A percentile compares a stretch with the other conserved stretches of the same genome.
Evolutionary conservation across 2,113 vertebrate species (phyloP).

Genomic region (Hylia prasina): DNA sequence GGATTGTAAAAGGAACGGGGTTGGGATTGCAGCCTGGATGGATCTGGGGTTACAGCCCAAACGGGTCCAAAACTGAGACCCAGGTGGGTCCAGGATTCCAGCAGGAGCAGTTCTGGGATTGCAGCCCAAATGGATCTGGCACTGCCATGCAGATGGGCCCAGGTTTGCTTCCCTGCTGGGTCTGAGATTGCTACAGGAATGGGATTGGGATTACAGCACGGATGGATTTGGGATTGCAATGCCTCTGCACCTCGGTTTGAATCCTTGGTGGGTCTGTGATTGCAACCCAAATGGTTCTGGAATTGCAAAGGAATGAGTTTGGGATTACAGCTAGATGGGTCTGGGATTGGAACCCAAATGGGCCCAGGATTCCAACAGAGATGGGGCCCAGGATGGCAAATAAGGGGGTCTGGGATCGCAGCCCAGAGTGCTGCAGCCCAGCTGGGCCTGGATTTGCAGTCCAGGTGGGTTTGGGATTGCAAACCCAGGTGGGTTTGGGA

Average conservation of each 20-base stretch:
- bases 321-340: background rate
- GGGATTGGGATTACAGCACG: too few relatives aligned
- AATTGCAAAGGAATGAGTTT: background rate
- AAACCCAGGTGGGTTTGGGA: background rate
- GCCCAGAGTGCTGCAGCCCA: background rate
- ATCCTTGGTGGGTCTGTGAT: fast-evolving
- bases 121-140: background rate
- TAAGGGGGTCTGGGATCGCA: fast-evolving
- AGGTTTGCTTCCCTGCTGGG: background rate
- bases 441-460: background rate
- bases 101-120: background rate
- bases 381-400: too few relatives aligned
- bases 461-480: background rate
- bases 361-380: background rate
- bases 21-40: background rate
- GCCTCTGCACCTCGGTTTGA: fast-evolving
- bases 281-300: background rate
- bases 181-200: too few relatives aligned
- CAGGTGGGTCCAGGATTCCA: background rate
- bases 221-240: background rate
- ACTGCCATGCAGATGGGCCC: background rate
- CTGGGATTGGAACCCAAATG: background rate
- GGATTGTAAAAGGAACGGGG: background rate
- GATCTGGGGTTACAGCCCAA: background rate
- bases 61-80: fast-evolving